Conservation (phyloP, 2,888 invertebrate genomes). For the Lapara coniferarum region DNA sequence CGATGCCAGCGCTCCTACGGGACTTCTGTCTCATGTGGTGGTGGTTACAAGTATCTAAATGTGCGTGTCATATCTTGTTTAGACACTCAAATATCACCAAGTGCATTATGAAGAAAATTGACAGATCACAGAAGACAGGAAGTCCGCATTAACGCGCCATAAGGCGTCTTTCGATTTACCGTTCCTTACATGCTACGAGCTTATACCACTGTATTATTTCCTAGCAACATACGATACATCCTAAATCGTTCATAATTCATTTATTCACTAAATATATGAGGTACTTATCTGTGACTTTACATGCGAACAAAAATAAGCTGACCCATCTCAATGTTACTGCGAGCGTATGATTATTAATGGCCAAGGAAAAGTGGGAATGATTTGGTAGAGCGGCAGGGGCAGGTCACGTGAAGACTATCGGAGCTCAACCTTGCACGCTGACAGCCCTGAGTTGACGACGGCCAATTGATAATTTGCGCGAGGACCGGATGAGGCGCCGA, state of each 20-base stretch:
- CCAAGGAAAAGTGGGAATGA: constrained; percentile 27
- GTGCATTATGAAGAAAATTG: constrained; percentile 75
- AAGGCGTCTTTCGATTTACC: constrained; percentile 61
- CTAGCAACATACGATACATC: background rate
- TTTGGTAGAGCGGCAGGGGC: constrained; percentile 45
- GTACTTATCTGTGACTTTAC: background rate
- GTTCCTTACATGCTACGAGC: background rate
- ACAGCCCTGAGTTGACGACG: constrained; percentile 68
- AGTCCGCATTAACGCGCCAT: constrained; percentile 72
- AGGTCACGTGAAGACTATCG: constrained; percentile 57
- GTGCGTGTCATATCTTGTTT: constrained; percentile 67
- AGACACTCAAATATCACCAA: constrained; percentile 57
- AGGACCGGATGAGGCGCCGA: constrained; percentile 78
- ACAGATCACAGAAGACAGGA: constrained; percentile 76
- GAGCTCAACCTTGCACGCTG: constrained; percentile 62
- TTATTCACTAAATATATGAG: background rate
- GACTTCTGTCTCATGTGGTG: constrained; percentile 35
- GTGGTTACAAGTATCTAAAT: constrained; percentile 49
- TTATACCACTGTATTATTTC: background rate
- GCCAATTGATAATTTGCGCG: constrained; percentile 79
- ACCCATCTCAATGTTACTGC: constrained; percentile 14
- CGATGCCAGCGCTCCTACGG: constrained; percentile 34
- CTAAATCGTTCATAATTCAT: background rate
- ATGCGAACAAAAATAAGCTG: constrained; percentile 1
- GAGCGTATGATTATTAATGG: constrained; percentile 24